Percentiles rank a stretch among this genome's conserved stretches.
phyloP scores from a whole-genome alignment of 2,797 vertebrate genomes.

The Acropternis orthonyx region DNA sequence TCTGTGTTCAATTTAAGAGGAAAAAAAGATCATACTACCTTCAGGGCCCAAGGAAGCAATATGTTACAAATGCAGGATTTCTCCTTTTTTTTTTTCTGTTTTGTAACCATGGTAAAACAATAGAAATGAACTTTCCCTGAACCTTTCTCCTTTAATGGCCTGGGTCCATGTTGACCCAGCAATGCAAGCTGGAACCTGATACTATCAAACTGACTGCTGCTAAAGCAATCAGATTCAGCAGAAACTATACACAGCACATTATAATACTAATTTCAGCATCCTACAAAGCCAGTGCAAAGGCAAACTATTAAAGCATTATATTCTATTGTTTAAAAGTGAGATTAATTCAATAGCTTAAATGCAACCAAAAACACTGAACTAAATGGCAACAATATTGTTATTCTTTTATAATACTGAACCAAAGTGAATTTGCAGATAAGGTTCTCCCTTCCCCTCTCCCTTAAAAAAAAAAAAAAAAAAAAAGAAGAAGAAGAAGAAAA shows the following conservation, averaged over 20 bases:
- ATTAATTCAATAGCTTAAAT: constrained; percentile 76
- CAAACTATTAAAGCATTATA: constrained; percentile 85
- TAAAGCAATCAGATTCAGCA: constrained; percentile 97
- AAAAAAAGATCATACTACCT: constrained; percentile 77
- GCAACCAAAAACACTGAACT: constrained; percentile 64
- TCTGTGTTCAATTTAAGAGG: constrained; percentile 85
- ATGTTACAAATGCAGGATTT: constrained; percentile 86
- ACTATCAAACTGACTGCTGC: constrained; percentile 90
- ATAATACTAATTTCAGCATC: constrained; percentile 87
- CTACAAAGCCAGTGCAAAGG: constrained; percentile 87
- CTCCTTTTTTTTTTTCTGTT: constrained; percentile 79
- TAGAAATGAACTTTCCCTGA: constrained; percentile 99
- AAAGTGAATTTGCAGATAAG: constrained; percentile 72
- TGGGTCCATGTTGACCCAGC: constrained; percentile 92
- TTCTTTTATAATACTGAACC: constrained; percentile 67
- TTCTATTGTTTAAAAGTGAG: constrained; percentile 86
- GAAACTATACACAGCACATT: constrained; percentile 87
- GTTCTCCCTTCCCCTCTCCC: constrained; percentile 41
- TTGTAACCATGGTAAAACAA: constrained; percentile 94
- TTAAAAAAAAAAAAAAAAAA: not conserved
- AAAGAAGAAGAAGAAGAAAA: too few species aligned
- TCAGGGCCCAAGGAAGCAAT: constrained; percentile 79
- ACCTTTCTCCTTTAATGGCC: constrained; percentile 95
- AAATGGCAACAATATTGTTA: constrained; percentile 68
- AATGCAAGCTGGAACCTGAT: constrained; percentile 92